These are phyloP conservation scores for Cyanoliseus patagonus DNA, from an alignment of 2,113 vertebrate species.

Conservation along the genomic window DNA sequence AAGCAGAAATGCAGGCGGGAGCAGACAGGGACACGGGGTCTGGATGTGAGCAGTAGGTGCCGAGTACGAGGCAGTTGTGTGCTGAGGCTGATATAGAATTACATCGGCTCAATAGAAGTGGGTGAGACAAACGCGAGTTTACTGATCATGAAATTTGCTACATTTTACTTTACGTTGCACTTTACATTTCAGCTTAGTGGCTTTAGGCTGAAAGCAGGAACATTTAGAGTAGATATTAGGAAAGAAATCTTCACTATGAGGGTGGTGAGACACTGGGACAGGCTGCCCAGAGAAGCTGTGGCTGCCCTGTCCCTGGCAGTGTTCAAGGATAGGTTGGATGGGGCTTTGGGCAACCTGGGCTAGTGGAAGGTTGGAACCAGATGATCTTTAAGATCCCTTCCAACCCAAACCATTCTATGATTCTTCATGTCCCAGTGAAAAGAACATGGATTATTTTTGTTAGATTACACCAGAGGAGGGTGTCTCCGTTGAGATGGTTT, in stretches of 20 bases:
- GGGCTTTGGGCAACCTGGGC: background rate
- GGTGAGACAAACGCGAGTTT: fast-evolving
- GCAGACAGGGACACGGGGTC: fast-evolving
- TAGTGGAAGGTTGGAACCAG: background rate
- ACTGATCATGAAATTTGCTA: background rate
- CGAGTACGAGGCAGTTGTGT: background rate
- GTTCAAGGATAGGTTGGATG: background rate
- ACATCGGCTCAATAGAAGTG: fast-evolving
- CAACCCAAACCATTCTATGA: background rate
- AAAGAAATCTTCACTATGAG: background rate
- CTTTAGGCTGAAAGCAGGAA: background rate
- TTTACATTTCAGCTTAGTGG: background rate
- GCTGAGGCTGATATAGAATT: fast-evolving
- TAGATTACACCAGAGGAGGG: background rate
- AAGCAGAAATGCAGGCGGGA: fast-evolving
- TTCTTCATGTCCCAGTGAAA: fast-evolving
- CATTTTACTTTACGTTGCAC: background rate
- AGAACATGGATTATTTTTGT: background rate
- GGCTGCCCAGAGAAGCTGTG: background rate
- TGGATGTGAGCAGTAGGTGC: background rate
- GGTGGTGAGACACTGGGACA: background rate
- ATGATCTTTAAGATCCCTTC: background rate
- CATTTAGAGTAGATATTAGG: background rate
- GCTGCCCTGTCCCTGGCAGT: background rate
- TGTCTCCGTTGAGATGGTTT: fast-evolving